Evolutionary conservation across 2,888 invertebrate genomes (phyloP).

Genomic region (Pterostichus niger): DNA sequence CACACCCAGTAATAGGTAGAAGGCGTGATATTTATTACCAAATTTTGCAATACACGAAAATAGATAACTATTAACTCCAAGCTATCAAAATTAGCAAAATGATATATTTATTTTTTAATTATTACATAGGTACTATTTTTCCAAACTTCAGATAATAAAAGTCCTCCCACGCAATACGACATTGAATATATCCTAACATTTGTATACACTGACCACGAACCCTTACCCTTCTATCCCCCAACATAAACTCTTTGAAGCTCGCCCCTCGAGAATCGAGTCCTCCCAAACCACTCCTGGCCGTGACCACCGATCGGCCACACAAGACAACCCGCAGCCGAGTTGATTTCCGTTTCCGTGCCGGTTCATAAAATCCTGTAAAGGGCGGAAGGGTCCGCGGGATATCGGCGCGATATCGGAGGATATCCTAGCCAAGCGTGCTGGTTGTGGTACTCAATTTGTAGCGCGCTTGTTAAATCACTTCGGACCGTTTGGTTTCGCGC

Average conservation of each 20-base stretch:
- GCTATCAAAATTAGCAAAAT: no score
- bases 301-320: constrained; percentile 1
- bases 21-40: no score
- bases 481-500: constrained; percentile 64
- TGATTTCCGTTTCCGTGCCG: constrained; percentile 54
- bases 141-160: not conserved
- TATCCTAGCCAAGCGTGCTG: not conserved
- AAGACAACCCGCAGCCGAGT: constrained; percentile 8
- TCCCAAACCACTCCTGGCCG: not conserved
- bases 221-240: not conserved
- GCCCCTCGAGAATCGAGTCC: not conserved
- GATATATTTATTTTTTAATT: no score
- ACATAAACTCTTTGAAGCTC: constrained; percentile 17
- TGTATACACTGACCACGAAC: constrained; percentile 7
- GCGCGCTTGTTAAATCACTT: constrained; percentile 64
- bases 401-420: constrained; percentile 67
- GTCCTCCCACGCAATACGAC: not conserved
- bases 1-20: no score
- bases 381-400: constrained; percentile 43
- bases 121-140: no score
- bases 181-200: constrained; percentile 4
- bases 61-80: no score
- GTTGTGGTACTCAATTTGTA: constrained; percentile 45
- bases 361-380: constrained; percentile 60
- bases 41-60: no score